Conservation (phyloP, 2,113 vertebrate genomes). For the Gnathonemus longibarbis region DNA sequence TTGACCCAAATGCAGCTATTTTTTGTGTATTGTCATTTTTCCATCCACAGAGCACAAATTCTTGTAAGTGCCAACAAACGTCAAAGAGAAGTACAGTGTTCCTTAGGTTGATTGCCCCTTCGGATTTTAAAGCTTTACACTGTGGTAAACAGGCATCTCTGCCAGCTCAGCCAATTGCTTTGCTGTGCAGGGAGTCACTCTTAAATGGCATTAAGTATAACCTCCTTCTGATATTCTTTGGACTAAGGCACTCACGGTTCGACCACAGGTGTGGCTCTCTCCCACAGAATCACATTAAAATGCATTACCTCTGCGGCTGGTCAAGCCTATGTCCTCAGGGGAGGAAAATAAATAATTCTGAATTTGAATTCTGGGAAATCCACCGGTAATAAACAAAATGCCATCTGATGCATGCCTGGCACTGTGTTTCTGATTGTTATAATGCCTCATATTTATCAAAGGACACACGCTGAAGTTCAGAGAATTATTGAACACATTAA, state of each 20-base stretch:
- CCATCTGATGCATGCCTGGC: not conserved
- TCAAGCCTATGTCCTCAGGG: not conserved
- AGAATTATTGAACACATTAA: not conserved
- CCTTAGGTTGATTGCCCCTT: not conserved
- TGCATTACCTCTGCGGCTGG: not conserved
- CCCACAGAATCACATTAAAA: not conserved
- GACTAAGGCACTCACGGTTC: not conserved
- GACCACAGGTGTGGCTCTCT: not conserved
- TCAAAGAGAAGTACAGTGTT: not conserved
- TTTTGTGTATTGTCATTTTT: not conserved
- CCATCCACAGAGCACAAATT: not conserved
- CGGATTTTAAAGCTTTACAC: not conserved
- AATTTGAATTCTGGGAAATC: slow-evolving; percentile 2
- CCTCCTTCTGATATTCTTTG: not conserved
- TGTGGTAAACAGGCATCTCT: not conserved
- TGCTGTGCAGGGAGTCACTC: not conserved
- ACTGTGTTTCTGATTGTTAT: slow-evolving; percentile 2
- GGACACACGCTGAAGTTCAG: not conserved
- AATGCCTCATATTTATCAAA: slow-evolving; percentile 8
- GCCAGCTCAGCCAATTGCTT: not conserved
- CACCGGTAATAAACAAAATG: not conserved
- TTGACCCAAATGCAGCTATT: not conserved
- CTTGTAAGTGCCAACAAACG: not conserved
- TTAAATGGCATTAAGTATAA: not conserved
- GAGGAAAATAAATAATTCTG: not conserved